phyloP scores from a whole-genome alignment of 2,888 invertebrate genomes.

The Zaprionus obscuricornis region DNA sequence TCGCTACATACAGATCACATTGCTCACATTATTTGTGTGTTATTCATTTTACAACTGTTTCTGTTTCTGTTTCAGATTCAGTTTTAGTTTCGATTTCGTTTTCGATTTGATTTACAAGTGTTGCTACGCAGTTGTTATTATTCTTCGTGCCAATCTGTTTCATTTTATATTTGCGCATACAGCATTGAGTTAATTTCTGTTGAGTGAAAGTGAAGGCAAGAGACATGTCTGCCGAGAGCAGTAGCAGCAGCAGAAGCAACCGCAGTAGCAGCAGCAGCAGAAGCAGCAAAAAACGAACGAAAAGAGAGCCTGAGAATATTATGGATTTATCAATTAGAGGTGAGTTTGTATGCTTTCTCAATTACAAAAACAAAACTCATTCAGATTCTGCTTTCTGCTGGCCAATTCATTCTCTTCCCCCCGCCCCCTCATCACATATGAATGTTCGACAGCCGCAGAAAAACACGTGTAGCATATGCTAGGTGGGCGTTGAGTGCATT shows the following conservation, averaged over 20 bases:
- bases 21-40: slow-evolving; percentile 60
- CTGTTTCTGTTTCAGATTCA: slow-evolving; percentile 13
- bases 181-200: slow-evolving; percentile 10
- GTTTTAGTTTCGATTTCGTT: slow-evolving; percentile 11
- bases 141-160: slow-evolving; percentile 35
- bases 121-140: slow-evolving; percentile 45
- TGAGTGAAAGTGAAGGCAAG: neutral
- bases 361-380: slow-evolving; percentile 36
- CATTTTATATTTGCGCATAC: slow-evolving; percentile 32
- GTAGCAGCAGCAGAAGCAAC: slow-evolving; percentile 14
- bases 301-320: slow-evolving; percentile 58
- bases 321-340: slow-evolving; percentile 80
- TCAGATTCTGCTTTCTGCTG: slow-evolving; percentile 20
- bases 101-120: slow-evolving; percentile 44
- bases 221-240: slow-evolving; percentile 45
- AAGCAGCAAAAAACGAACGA: slow-evolving; percentile 6
- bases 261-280: slow-evolving; percentile 5
- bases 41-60: slow-evolving; percentile 63
- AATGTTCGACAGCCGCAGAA: too few species aligned
- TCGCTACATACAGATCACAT: slow-evolving; percentile 26
- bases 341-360: slow-evolving; percentile 46
- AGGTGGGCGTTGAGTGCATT: neutral
- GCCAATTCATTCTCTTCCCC: slow-evolving; percentile 23
- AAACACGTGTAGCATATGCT: slow-evolving; percentile 54
- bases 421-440: neutral